Base-by-base conservation (phyloP, 1,140 invertebrate species). In the Drosophila tani region DNA sequence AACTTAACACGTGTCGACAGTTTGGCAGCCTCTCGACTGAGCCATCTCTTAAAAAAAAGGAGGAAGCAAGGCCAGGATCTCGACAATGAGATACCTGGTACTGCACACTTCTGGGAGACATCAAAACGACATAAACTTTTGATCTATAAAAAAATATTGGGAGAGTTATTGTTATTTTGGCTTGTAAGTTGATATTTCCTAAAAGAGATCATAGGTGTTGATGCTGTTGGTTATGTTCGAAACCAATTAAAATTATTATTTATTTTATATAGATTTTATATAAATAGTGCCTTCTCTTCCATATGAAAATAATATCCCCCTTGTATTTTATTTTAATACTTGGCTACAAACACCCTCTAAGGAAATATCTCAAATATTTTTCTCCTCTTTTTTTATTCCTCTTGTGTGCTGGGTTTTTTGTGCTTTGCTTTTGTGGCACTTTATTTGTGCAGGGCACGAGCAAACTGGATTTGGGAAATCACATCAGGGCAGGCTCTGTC, bases 1-100 rank as follows among this genome's bases (percentile, higher is more conserved):
- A 90, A 90, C 85, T 90, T 85, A 90, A 90, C 85, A 90, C 85
- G 85, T 90, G 85, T 90, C 85, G 85, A 90, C 85, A 90, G 70
- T 85, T 82, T 90, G 85, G 82, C 75, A 71, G 84, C 64, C 65
- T 58, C 77, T 74, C 66, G 57, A 51, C 50, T 40, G 71, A 51
- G 65, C 32, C 67, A 24, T 56, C 35, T 51, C 21, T n/a, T 40
- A 38, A 51, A 45, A 63, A 64, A 64, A 65, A 15, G 17, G 17
- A 62, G 45, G 12, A 59, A 27, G 53, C 9, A n/a, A 9, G 19
- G 11, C 14, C 40, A 56, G 35, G 35, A 40, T 19, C 53, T 40
- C 53, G 53, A 56, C 53, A 40, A 40, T 40, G 35, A 56, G 35
- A 56, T 56, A 56, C 53, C 53, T 9, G 19, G 35, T 41, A 40